A percentile compares a stretch with the other conserved stretches of the same genome.
Evolutionary conservation across 92 coral and sea anemone genomes (phyloP).

Genomic region (Diadumene lineata): DNA sequence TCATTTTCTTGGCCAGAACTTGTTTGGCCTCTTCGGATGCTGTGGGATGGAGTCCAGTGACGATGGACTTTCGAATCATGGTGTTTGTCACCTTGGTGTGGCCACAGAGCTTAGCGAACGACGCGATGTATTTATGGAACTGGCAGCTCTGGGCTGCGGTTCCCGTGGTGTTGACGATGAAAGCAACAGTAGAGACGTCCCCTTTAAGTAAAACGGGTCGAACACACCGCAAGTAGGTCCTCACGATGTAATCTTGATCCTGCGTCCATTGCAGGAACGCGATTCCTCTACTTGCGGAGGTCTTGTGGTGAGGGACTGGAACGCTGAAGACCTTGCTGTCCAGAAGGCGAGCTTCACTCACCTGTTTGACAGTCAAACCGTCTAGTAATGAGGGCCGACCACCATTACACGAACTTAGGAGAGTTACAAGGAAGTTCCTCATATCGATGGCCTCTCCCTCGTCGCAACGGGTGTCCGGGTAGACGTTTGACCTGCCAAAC

Average conservation of each 20-base stretch:
- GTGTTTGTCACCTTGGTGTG: not conserved
- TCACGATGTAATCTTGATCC: not conserved
- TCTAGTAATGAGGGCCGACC: not conserved
- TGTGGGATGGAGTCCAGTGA: conserved; percentile 1
- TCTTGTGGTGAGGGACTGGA: not conserved
- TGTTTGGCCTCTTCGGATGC: not conserved
- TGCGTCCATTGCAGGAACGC: conserved; percentile 1
- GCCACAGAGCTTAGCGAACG: not conserved
- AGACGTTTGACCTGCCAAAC: not conserved
- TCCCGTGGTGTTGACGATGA: not conserved
- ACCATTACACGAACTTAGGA: not conserved
- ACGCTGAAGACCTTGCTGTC: not conserved
- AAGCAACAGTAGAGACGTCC: not conserved
- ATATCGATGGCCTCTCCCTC: not conserved
- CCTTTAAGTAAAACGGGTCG: not conserved
- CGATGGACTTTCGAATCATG: not conserved
- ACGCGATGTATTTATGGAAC: not conserved
- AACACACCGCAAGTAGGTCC: not conserved
- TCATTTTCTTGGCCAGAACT: conserved; percentile 1
- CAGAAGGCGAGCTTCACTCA: not conserved
- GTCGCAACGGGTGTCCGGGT: not conserved
- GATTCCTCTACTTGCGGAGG: not conserved
- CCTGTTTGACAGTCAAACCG: not conserved
- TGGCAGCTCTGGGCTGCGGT: not conserved
- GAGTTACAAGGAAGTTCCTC: not conserved